Percentiles rank a stretch among this genome's conserved stretches.
Conservation (phyloP, 2,797 vertebrate species). For the Myiotriccus ornatus region DNA sequence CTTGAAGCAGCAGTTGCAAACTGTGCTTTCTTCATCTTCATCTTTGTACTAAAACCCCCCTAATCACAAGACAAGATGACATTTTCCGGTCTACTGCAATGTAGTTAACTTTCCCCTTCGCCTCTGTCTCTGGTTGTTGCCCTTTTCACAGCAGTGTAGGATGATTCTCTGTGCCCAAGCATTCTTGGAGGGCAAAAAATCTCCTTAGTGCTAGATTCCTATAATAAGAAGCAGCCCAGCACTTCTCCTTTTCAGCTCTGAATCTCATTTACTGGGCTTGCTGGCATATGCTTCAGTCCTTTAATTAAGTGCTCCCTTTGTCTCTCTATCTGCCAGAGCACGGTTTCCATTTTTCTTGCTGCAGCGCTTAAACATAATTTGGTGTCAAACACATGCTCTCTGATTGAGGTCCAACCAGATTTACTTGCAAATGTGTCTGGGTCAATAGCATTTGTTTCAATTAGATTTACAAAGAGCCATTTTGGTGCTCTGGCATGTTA, state of each 20-base stretch:
- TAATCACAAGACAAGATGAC: slow-evolving; percentile 28
- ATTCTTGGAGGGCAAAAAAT: not conserved
- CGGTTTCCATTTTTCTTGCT: slow-evolving; percentile 65
- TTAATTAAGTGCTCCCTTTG: slow-evolving; percentile 72
- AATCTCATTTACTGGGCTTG: slow-evolving; percentile 34
- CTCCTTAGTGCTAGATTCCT: not conserved
- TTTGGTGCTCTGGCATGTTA: slow-evolving; percentile 53
- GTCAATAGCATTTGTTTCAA: slow-evolving; percentile 75
- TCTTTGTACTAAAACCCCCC: not conserved
- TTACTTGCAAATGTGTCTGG: slow-evolving; percentile 69
- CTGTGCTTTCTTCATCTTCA: not conserved
- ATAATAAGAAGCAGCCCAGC: not conserved
- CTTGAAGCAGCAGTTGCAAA: not conserved
- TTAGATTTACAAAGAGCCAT: slow-evolving; percentile 71
- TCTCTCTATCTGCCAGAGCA: slow-evolving; percentile 49
- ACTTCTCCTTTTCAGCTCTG: not conserved
- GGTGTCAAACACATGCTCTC: slow-evolving; percentile 65
- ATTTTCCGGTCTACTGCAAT: slow-evolving; percentile 12
- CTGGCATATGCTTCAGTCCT: slow-evolving; percentile 33
- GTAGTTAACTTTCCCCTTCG: slow-evolving; percentile 8
- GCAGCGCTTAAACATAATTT: slow-evolving; percentile 53
- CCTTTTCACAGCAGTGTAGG: not conserved
- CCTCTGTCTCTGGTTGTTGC: not conserved
- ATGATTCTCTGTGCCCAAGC: not conserved
- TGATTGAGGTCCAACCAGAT: slow-evolving; percentile 59